These are phyloP conservation scores for Esox niger DNA, from an alignment of 2,113 vertebrate species.

Conservation along the genomic window DNA sequence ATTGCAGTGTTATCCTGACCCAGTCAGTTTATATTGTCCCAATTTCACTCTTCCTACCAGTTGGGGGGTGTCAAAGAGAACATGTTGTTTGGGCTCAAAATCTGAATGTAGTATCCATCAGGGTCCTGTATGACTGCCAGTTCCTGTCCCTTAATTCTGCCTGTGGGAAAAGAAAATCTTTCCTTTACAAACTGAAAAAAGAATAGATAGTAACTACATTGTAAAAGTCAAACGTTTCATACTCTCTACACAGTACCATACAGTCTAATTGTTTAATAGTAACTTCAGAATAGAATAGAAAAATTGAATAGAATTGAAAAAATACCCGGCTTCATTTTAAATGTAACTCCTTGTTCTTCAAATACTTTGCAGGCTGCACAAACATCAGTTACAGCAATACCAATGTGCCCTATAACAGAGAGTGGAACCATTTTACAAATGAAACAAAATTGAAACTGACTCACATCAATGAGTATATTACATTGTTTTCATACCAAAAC, in stretches of 20 bases:
- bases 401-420: constrained; percentile 77
- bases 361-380: constrained; percentile 79
- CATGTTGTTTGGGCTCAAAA: constrained; percentile 80
- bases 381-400: constrained; percentile 84
- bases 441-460: no score
- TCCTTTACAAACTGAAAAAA: not conserved
- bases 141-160: constrained; percentile 84
- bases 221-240: no score
- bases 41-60: not conserved
- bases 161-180: constrained; percentile 47
- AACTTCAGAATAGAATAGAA: no score
- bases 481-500: constrained; percentile 74
- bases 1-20: no score
- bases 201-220: not conserved
- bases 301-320: no score
- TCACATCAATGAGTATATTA: not conserved
- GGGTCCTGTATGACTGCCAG: constrained; percentile 88
- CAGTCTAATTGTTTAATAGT: not conserved
- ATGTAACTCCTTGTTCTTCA: constrained; percentile 79
- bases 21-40: no score
- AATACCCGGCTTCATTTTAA: constrained; percentile 85
- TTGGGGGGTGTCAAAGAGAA: constrained; percentile 52
- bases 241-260: not conserved
- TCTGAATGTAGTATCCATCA: constrained; percentile 89
- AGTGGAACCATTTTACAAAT: no score